These are phyloP conservation scores for Echinops telfairi DNA, from an alignment of 2,113 vertebrate species.

Conservation along the genomic window DNA sequence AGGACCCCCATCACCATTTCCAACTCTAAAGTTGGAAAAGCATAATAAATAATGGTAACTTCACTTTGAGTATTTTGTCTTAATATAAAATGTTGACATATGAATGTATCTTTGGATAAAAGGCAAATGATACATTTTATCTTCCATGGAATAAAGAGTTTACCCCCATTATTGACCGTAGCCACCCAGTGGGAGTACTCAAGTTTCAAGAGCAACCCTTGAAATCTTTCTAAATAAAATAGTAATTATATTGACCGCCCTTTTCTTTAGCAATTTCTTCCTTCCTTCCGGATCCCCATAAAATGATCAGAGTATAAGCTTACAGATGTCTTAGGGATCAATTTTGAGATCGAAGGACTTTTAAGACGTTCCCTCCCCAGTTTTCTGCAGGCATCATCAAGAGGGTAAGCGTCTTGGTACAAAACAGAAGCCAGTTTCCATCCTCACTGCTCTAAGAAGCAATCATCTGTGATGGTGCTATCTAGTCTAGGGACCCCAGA, in stretches of 20 bases:
- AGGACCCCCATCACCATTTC: neutral
- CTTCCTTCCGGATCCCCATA: neutral
- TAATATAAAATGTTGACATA: constrained; percentile 47
- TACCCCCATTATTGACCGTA: constrained; percentile 65
- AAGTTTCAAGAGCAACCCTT: constrained; percentile 79
- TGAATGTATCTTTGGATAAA: constrained; percentile 4
- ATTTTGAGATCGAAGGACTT: constrained; percentile 41
- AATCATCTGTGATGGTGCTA: constrained; percentile 79
- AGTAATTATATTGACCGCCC: constrained; percentile 74
- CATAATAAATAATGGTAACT: constrained; percentile 34
- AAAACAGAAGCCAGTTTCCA: constrained; percentile 75
- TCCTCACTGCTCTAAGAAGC: constrained; percentile 72
- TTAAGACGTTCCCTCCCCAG: constrained; percentile 1
- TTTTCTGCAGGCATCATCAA: constrained; percentile 2
- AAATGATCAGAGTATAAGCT: neutral
- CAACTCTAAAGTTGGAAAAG: neutral
- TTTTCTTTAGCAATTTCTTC: constrained; percentile 77
- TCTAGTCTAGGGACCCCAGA: constrained; percentile 56
- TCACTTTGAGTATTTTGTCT: constrained; percentile 16
- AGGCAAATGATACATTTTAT: constrained; percentile 60
- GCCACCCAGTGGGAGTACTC: constrained; percentile 84
- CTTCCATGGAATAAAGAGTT: constrained; percentile 7
- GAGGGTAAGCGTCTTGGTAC: neutral
- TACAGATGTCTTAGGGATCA: constrained; percentile 63
- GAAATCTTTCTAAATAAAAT: constrained; percentile 72